A percentile compares a stretch with the other conserved stretches of the same genome.
Evolutionary conservation across 2,888 invertebrate genomes (phyloP).

Genomic region (Craniophora ligustri): DNA sequence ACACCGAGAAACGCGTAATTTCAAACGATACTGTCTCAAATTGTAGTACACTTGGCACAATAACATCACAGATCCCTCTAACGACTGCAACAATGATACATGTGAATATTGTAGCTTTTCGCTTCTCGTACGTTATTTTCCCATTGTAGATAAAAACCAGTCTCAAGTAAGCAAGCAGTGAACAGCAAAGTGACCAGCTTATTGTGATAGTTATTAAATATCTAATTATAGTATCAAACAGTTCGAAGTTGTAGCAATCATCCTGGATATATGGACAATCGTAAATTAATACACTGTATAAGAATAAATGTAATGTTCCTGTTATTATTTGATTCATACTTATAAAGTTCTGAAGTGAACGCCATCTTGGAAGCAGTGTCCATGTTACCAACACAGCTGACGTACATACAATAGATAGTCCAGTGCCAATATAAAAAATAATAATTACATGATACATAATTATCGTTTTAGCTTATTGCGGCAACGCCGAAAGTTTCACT

Average conservation of each 20-base stretch:
- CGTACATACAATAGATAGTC: conserved; percentile 21
- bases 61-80: conserved; percentile 3
- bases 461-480: not conserved
- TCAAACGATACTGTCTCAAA: not conserved
- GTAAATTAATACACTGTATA: too few relatives aligned
- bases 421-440: not conserved
- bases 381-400: conserved; percentile 21
- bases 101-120: conserved; percentile 27
- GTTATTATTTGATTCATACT: conserved; percentile 28
- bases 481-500: not conserved
- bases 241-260: not conserved
- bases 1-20: not conserved
- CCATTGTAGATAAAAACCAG: conserved; percentile 40
- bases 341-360: conserved; percentile 32
- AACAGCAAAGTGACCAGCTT: conserved; percentile 41
- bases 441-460: not conserved
- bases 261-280: too few relatives aligned
- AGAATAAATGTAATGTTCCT: conserved; percentile 4
- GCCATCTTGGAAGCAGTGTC: conserved; percentile 31
- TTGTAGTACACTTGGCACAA: not conserved
- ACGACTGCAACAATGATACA: conserved; percentile 1
- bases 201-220: conserved; percentile 3
- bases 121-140: conserved; percentile 30
- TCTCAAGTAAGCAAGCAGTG: conserved; percentile 37
- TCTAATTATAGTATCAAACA: not conserved